Evolutionary conservation across 2,797 vertebrate species (phyloP), one percentile per base, ranked within the genome.

Genomic region (Merluccius polli): DNA sequence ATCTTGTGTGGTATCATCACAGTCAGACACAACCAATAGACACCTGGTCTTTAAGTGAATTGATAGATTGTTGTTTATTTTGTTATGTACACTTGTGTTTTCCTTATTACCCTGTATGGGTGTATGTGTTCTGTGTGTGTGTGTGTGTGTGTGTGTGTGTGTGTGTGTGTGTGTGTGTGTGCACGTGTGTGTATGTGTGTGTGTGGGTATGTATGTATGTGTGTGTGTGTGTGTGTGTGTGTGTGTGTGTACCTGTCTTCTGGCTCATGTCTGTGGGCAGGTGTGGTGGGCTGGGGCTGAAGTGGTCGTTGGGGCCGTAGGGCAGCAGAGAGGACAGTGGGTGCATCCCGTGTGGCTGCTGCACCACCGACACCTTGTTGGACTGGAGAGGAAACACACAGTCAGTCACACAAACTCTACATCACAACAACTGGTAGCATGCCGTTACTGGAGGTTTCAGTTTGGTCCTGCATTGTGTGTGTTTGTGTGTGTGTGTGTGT

Each of bases 291-390:
- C 94, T 92, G 2, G 95, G 93, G 93, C 93, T 97, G 95, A 98
- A 99, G 91, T 97, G 97, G 85, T 99, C 98, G 12, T 98, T 98
- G 94, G 59, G 59, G 9, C 94, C 91, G 92, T 97, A 97, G 0
- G 96, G 95, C 87, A 97, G 94, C 86, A 99, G 97, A 11, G 96
- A 96, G 38, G 97, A 94, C 81, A 99, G 94, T 0, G 96, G 95
- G 81, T 98, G 96, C 89, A 99, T 96, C 41, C 96, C 95, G 0
- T 98, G 97, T 4, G 96, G 93, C 16, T 97, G 95, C 91, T 99
- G 98, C 73, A 96, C 96, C n/a, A 98, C 96, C 0, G 96, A 96
- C 83, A 99, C 95, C 89, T 99, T 99, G 93, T 96, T 97, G 84
- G 97, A 96, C 98, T 99, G 94, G 83, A 93, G 59, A 89, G 86